A percentile compares a stretch with the other conserved stretches of the same genome.
These are phyloP conservation scores for Sebastes fasciatus DNA, from an alignment of 2,113 vertebrate genomes.

Conservation along the genomic window DNA sequence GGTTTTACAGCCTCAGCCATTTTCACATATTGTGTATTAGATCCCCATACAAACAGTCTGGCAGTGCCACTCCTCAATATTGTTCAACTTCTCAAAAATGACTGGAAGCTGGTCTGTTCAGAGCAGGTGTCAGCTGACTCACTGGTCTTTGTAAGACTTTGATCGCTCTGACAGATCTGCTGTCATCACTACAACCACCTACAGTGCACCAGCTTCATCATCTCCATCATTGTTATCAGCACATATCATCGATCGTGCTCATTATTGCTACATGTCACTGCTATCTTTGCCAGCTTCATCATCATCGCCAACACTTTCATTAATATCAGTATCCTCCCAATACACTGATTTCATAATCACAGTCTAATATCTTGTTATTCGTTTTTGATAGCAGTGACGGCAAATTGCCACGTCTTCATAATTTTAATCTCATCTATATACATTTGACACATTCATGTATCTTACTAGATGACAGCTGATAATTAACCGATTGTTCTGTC, in stretches of 20 bases:
- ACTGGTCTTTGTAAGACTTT: background rate
- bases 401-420: background rate
- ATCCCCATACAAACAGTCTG: constrained; percentile 16
- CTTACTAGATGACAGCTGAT: background rate
- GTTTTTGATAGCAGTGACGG: background rate
- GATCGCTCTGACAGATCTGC: background rate
- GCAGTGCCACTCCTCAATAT: background rate
- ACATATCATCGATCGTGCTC: background rate
- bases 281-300: background rate
- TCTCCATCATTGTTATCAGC: background rate
- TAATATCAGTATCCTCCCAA: background rate
- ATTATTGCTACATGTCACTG: background rate
- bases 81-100: constrained; percentile 7
- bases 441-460: background rate
- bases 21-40: background rate
- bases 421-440: no score
- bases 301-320: background rate
- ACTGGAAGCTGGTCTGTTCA: background rate
- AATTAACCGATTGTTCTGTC: background rate
- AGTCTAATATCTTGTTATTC: background rate
- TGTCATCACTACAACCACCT: background rate
- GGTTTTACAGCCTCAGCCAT: constrained; percentile 13
- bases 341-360: background rate
- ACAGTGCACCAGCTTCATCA: background rate
- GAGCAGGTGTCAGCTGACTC: background rate